phyloP scores from a whole-genome alignment of 2,888 invertebrate species.

The Ichneumoninae sp. region DNA sequence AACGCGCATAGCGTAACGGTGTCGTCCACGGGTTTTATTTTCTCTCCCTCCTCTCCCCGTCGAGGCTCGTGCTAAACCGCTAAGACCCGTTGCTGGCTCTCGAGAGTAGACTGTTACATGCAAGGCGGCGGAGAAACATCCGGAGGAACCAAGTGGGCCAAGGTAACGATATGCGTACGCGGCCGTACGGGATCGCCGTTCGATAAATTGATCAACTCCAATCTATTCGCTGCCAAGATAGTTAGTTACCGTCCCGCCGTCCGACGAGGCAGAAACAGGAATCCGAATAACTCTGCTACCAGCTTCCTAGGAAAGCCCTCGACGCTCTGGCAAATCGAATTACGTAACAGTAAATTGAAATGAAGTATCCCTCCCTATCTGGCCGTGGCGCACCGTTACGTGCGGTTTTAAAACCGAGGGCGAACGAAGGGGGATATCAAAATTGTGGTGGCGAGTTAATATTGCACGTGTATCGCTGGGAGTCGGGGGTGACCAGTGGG shows the following conservation, averaged over 20 bases:
- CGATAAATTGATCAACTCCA: background rate
- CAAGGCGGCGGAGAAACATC: slow-evolving; percentile 19
- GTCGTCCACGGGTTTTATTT: slow-evolving; percentile 41
- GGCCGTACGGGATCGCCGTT: background rate
- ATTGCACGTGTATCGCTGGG: background rate
- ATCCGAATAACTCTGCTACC: background rate
- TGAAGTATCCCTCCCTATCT: slow-evolving; percentile 29
- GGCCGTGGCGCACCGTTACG: slow-evolving; percentile 56
- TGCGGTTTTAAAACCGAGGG: slow-evolving; percentile 56
- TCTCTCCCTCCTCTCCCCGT: slow-evolving; percentile 22
- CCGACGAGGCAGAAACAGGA: background rate
- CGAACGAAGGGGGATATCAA: slow-evolving; percentile 23
- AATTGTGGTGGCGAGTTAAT: slow-evolving; percentile 31
- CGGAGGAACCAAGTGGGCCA: slow-evolving; percentile 63
- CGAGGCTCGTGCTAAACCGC: slow-evolving; percentile 44
- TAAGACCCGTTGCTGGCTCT: slow-evolving; percentile 58
- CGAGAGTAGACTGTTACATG: background rate
- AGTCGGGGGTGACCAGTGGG: background rate
- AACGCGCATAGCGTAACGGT: slow-evolving; percentile 56
- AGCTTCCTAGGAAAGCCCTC: background rate
- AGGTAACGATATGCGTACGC: slow-evolving; percentile 50
- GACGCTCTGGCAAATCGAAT: slow-evolving; percentile 53
- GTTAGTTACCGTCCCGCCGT: background rate
- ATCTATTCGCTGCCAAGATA: background rate
- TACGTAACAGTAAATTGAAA: slow-evolving; percentile 66